Evolutionary conservation across 2,797 vertebrate species (phyloP), one percentile per base, ranked within the genome.

Genomic region (Chaenodraco wilsoni): DNA sequence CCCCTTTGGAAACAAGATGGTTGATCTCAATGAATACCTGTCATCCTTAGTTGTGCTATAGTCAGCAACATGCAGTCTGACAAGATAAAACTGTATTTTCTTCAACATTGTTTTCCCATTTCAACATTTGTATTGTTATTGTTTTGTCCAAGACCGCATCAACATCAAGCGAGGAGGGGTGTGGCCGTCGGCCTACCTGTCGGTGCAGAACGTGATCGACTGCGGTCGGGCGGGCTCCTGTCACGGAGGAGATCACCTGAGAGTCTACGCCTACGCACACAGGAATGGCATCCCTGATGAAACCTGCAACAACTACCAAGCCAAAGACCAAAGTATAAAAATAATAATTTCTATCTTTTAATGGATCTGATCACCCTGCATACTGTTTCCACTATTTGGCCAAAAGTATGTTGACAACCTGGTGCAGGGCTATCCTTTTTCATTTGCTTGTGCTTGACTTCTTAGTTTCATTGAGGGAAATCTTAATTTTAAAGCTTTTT

Each of bases 231-330:
- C 97, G 0, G 97, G 97, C 0, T 96, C 96, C 48, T 99, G 97
- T 3, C 94, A 93, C 3, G 97, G 97, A 2, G 97, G 97, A 5
- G 95, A 97, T n/a, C 96, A 98, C 84, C 13, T 93, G 0, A 76
- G 85, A 0, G 97, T 99, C n/a, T 99, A 97, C 88, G 79, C 74
- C 31, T 98, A 97, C 0, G 97, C 97, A 0, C 94, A 97, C 0
- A 2, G 76, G 5, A 91, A 84, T 0, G 97, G 97, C 81, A 96
- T 98, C 84, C 97, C 97, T 0, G 97, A 98, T 0, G 97, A 98
- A 88, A 98, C 97, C 87, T 98, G 97, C 93, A 99, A 99, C 93
- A 99, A 98, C 91, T 98, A 98, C 91, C 97, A 98, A 62, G 97
- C 97, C 63, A 96, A 92, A 88, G 95, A 98, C 83, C 97, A 99